Evolutionary conservation across 2,797 vertebrate species (phyloP).

Genomic region (Mormyrus proboscirostris): DNA sequence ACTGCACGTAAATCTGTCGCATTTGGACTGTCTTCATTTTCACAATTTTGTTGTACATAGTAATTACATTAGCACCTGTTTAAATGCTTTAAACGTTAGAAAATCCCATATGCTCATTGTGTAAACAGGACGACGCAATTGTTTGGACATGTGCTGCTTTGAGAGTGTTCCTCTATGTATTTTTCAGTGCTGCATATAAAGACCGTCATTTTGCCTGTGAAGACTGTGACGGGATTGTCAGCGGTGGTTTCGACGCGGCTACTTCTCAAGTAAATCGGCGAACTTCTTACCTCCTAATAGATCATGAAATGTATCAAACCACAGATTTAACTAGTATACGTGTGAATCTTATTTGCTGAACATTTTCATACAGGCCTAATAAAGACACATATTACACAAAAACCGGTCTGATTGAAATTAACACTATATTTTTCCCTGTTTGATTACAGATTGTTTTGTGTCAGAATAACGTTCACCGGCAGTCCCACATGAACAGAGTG

Average conservation of each 20-base stretch:
- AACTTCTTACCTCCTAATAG: neutral
- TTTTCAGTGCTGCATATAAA: constrained; percentile 70
- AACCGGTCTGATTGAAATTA: neutral
- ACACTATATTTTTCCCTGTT: neutral
- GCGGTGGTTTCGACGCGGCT: constrained; percentile 86
- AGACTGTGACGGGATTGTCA: constrained; percentile 81
- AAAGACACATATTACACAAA: neutral
- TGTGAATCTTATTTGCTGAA: neutral
- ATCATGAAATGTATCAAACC: neutral
- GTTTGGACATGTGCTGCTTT: neutral
- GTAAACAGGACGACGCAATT: neutral
- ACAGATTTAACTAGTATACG: neutral
- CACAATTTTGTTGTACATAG: neutral
- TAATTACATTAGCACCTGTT: neutral
- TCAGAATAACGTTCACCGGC: constrained; percentile 89
- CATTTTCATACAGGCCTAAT: neutral
- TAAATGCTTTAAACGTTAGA: neutral
- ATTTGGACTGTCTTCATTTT: neutral
- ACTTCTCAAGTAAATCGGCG: constrained; percentile 76
- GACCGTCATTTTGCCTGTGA: constrained; percentile 93
- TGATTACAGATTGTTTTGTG: constrained; percentile 84
- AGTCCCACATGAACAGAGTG: constrained; percentile 88
- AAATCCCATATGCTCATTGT: neutral
- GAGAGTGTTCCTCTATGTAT: neutral
- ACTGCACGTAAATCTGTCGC: neutral